Conservation (phyloP, 2,113 vertebrate species). For the Colinus virginianus region DNA sequence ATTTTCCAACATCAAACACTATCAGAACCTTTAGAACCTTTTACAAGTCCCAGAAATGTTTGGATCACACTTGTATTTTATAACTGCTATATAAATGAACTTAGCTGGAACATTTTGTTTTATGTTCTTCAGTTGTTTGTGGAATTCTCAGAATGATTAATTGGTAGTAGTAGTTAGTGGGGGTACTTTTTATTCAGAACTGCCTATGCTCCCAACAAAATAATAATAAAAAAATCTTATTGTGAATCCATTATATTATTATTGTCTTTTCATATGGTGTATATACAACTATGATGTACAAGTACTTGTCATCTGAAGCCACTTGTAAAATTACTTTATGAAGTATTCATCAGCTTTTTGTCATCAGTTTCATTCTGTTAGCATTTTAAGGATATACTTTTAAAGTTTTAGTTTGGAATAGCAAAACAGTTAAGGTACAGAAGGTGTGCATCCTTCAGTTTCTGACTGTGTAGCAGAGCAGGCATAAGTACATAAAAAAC, state of each 20-base stretch:
- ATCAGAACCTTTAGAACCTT: background rate
- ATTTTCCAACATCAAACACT: background rate
- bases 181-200: background rate
- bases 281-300: background rate
- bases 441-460: background rate
- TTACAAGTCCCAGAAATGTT: background rate
- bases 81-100: background rate
- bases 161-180: background rate
- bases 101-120: background rate
- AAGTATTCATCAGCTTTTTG: background rate
- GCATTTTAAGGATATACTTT: background rate
- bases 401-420: background rate
- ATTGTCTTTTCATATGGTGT: background rate
- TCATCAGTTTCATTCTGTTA: background rate
- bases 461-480: background rate
- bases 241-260: background rate
- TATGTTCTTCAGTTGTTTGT: background rate
- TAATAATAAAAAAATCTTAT: background rate
- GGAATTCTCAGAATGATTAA: background rate
- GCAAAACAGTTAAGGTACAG: background rate
- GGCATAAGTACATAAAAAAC: background rate
- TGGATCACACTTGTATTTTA: background rate
- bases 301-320: background rate
- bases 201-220: background rate
- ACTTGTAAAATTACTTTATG: background rate